A percentile compares a stretch with the other conserved stretches of the same genome.
Conservation (phyloP, 2,113 vertebrate genomes). For the Butorides virescens region DNA sequence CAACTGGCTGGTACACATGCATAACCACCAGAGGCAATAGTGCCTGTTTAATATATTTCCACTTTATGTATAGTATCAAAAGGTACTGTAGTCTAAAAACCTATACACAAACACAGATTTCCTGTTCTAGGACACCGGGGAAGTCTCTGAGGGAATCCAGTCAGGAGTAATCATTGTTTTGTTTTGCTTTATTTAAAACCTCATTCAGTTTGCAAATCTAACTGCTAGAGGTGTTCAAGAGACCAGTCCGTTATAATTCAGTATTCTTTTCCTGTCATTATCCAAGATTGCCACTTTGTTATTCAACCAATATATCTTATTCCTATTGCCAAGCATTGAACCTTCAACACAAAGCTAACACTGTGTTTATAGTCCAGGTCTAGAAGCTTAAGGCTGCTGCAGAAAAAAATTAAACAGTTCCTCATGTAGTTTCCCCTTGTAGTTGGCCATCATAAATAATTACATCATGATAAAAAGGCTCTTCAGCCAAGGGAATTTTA, state of each 20-base stretch:
- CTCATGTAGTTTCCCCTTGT: background rate
- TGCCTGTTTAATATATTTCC: background rate
- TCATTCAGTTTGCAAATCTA: background rate
- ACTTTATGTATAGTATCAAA: background rate
- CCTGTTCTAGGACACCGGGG: background rate
- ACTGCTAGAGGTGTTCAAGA: background rate
- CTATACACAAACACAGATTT: background rate
- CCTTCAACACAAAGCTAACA: background rate
- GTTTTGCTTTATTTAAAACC: background rate
- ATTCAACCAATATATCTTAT: background rate
- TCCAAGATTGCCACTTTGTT: background rate
- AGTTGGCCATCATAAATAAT: background rate
- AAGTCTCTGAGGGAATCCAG: background rate
- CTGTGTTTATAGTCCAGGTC: background rate
- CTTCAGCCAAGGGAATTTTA: background rate
- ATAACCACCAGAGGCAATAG: background rate
- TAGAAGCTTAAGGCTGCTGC: background rate
- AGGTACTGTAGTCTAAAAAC: background rate
- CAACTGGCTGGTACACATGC: background rate
- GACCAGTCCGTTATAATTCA: background rate
- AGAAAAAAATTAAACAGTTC: constrained; percentile 11
- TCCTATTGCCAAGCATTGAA: background rate
- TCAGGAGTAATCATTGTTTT: background rate
- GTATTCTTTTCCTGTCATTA: background rate
- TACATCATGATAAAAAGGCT: background rate